These are phyloP conservation scores for Scytalopus superciliaris DNA, from an alignment of 2,113 vertebrate genomes.

Conservation along the genomic window DNA sequence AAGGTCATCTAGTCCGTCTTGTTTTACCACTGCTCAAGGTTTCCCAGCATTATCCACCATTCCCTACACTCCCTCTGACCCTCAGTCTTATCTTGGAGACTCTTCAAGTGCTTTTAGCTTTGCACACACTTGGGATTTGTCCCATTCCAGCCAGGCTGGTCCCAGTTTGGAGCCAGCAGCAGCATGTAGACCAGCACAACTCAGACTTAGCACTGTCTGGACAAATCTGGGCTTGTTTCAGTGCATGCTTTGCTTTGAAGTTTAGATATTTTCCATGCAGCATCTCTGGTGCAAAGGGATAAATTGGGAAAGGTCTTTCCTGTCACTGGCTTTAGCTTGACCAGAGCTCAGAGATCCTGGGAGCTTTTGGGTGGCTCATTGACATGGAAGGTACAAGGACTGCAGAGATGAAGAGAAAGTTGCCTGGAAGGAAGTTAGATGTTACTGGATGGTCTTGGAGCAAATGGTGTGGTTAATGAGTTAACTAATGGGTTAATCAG, in stretches of 20 bases:
- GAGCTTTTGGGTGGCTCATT: neutral
- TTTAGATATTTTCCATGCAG: fast-evolving
- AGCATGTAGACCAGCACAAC: neutral
- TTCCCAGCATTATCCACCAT: neutral
- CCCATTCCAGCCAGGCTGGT: neutral
- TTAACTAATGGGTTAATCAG: neutral
- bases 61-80: fast-evolving
- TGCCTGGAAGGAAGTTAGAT: neutral
- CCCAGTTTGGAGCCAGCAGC: neutral
- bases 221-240: neutral
- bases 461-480: neutral
- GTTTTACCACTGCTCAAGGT: neutral
- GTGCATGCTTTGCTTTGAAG: neutral
- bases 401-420: neutral
- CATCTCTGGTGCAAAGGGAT: neutral
- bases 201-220: neutral
- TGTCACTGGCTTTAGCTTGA: neutral
- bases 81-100: fast-evolving
- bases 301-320: neutral
- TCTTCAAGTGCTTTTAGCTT: neutral
- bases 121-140: neutral
- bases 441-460: neutral
- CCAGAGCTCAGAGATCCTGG: neutral
- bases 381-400: neutral
- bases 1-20: neutral